Conservation (phyloP, 2,888 invertebrate species). For the Drosophila phalerata region DNA sequence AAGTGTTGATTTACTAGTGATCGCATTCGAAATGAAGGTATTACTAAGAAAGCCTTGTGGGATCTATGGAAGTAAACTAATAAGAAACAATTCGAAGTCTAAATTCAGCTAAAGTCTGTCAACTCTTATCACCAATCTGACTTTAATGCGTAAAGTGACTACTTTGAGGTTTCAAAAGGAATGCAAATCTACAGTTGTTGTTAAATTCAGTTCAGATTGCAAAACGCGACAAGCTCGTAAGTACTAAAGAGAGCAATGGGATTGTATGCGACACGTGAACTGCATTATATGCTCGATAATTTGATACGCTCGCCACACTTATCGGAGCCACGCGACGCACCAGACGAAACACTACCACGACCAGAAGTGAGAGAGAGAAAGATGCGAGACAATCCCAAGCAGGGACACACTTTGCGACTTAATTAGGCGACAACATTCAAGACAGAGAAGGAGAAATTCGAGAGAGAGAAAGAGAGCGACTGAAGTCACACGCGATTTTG, state of each 20-base stretch:
- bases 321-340: slow-evolving; percentile 67
- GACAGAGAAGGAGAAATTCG: slow-evolving; percentile 25
- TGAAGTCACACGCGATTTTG: slow-evolving; percentile 52
- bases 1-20: not conserved
- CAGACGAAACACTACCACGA: slow-evolving; percentile 31
- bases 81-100: not conserved
- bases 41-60: too few species aligned
- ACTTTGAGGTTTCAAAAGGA: slow-evolving; percentile 16
- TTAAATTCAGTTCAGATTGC: slow-evolving; percentile 34
- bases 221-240: slow-evolving; percentile 20
- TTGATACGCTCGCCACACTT: slow-evolving; percentile 72
- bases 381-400: slow-evolving; percentile 47
- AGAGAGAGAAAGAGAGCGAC: slow-evolving; percentile 5
- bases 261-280: slow-evolving; percentile 69
- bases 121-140: slow-evolving; percentile 27
- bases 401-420: slow-evolving; percentile 77
- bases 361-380: not conserved
- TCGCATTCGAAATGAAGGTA: not conserved
- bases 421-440: slow-evolving; percentile 65
- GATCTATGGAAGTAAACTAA: not conserved
- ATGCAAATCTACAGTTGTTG: slow-evolving; percentile 42
- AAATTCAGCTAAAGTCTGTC: not conserved
- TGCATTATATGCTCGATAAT: slow-evolving; percentile 73
- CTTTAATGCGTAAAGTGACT: slow-evolving; percentile 7
- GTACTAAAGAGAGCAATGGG: slow-evolving; percentile 32